phyloP scores from a whole-genome alignment of 2,797 vertebrate species.

The Halcyon chelicuti region DNA sequence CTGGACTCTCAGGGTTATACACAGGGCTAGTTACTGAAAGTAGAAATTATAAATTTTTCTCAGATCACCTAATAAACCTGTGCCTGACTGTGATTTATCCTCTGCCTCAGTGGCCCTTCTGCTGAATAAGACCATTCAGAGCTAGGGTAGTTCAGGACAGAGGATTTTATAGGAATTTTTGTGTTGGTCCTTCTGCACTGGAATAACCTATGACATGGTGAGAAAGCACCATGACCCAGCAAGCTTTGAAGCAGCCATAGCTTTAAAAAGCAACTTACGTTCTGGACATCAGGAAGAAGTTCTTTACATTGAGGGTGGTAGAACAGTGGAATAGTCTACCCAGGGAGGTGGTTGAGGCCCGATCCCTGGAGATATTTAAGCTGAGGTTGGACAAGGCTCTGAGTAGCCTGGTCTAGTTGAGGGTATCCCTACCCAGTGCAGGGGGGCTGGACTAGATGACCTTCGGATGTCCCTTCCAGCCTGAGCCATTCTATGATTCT shows the following conservation, averaged over 20 bases:
- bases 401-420: no score
- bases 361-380: no score
- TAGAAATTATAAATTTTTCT: background rate
- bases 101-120: background rate
- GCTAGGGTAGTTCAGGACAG: background rate
- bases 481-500: no score
- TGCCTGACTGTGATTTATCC: background rate
- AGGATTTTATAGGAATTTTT: background rate
- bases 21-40: background rate
- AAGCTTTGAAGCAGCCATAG: background rate
- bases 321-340: no score
- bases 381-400: no score
- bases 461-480: no score
- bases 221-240: background rate
- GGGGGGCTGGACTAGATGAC: no score
- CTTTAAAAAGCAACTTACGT: background rate
- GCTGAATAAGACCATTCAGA: background rate
- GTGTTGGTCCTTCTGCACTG: background rate
- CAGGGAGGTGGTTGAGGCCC: no score
- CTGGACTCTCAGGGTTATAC: background rate
- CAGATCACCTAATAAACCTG: background rate
- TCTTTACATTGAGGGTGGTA: no score
- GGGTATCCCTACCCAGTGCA: no score
- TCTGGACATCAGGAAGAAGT: no score
- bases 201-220: background rate